Conservation (phyloP, 35 echinoderm and acorn worm species). For the Stichopus chloronotus region DNA sequence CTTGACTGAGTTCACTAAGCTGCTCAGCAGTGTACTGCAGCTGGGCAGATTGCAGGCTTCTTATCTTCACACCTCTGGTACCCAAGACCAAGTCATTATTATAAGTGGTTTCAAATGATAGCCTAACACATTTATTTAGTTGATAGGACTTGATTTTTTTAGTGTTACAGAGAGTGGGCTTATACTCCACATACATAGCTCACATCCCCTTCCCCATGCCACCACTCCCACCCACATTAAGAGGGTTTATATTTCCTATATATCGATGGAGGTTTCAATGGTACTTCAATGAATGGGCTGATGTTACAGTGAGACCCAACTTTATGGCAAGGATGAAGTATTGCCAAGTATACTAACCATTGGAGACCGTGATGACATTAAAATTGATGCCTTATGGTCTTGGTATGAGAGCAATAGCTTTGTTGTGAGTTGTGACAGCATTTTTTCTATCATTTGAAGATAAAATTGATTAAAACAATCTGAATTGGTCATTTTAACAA, state of each 20-base stretch:
- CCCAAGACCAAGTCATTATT: neutral
- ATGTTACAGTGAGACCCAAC: neutral
- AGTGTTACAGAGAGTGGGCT: neutral
- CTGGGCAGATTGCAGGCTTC: neutral
- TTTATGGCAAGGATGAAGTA: neutral
- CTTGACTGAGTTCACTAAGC: neutral
- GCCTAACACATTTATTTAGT: neutral
- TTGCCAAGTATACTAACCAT: neutral
- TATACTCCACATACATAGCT: neutral
- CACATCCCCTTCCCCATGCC: neutral
- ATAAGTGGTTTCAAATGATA: neutral
- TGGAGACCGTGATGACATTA: neutral
- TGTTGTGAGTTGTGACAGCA: neutral
- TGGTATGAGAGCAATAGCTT: neutral
- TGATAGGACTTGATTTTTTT: neutral
- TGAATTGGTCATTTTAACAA: neutral
- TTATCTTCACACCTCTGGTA: neutral
- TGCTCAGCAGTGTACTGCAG: neutral
- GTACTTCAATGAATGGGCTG: neutral
- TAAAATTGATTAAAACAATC: neutral
- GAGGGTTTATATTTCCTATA: neutral
- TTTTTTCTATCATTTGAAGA: neutral
- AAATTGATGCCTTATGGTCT: neutral
- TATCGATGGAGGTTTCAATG: neutral
- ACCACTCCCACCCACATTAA: neutral